phyloP scores from a whole-genome alignment of 1,140 invertebrate species.

The Euborellia annulipes region DNA sequence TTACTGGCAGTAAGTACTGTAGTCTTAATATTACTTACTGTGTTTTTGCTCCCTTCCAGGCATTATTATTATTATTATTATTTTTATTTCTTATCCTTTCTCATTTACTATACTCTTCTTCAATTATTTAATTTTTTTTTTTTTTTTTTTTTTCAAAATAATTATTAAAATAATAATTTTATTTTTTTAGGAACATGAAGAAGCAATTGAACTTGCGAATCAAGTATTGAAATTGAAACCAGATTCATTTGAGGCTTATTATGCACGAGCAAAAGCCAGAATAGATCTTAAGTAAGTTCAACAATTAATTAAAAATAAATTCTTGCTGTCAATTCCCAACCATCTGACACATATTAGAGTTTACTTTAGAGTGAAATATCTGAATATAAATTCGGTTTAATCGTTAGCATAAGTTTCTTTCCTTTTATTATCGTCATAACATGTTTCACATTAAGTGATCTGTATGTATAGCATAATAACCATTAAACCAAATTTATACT shows the following conservation, averaged over 20 bases:
- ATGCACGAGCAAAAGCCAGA: slow-evolving; percentile 73
- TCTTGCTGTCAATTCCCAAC: too few relatives aligned
- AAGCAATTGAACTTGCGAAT: slow-evolving; percentile 73
- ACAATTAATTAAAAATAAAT: too few relatives aligned
- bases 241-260: slow-evolving; percentile 82
- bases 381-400: too few relatives aligned
- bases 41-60: not conserved
- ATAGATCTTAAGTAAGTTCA: slow-evolving; percentile 44
- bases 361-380: too few relatives aligned
- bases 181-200: slow-evolving; percentile 48
- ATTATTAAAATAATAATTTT: slow-evolving; percentile 1
- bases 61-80: too few relatives aligned
- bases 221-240: slow-evolving; percentile 67
- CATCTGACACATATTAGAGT: too few relatives aligned
- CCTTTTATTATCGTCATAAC: too few relatives aligned
- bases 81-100: not conserved
- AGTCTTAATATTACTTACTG: not conserved
- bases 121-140: not conserved
- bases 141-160: not conserved
- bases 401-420: too few relatives aligned
- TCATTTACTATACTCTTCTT: not conserved
- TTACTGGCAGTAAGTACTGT: not conserved
- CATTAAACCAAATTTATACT: too few relatives aligned
- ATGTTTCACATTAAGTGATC: too few relatives aligned
- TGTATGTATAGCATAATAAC: too few relatives aligned